These are phyloP conservation scores for Catharus ustulatus DNA, from an alignment of 2,797 vertebrate genomes.

Conservation along the genomic window DNA sequence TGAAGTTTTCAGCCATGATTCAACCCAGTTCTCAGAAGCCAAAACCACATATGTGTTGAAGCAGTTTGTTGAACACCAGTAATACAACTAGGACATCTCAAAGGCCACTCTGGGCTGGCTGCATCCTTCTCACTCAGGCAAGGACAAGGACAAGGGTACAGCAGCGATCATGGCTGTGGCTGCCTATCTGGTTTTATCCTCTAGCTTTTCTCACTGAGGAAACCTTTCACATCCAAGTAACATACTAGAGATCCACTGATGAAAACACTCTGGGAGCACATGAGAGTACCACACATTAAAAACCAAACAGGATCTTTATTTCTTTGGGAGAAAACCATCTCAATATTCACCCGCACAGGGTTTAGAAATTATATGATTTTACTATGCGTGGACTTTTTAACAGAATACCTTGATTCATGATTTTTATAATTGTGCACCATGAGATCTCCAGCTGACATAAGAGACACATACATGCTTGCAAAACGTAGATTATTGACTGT, in stretches of 20 bases:
- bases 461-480: not conserved
- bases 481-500: not conserved
- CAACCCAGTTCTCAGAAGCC: conserved; percentile 28
- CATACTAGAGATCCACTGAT: not conserved
- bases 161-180: not conserved
- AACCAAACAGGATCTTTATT: not conserved
- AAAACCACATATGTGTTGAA: not conserved
- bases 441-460: not conserved
- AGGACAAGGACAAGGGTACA: not conserved
- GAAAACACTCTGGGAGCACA: not conserved
- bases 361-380: not conserved
- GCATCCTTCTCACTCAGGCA: not conserved
- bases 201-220: not conserved
- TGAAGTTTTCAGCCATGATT: not conserved
- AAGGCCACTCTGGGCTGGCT: not conserved
- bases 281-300: not conserved
- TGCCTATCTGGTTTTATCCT: not conserved
- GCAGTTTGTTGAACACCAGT: not conserved
- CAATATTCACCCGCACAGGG: not conserved
- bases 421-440: not conserved
- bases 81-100: not conserved
- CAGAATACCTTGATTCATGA: not conserved
- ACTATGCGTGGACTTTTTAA: not conserved
- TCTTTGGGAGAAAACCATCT: not conserved
- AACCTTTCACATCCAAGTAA: not conserved